Evolutionary conservation across 2,888 invertebrate species (phyloP).

Genomic region (Tetranychus truncatus): DNA sequence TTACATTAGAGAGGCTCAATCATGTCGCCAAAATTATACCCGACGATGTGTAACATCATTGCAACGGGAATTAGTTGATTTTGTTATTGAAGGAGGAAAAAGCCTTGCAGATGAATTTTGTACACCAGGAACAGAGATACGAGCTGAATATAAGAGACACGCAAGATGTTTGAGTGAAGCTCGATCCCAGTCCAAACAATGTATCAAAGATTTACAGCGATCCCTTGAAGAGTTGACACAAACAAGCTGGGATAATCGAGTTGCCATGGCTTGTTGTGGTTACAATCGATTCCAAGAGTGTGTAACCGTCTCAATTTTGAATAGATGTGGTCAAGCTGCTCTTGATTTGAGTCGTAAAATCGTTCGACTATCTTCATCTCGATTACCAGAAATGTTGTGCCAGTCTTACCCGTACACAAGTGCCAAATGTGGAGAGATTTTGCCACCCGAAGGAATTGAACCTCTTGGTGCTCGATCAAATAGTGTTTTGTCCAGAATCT

Average conservation of each 20-base stretch:
- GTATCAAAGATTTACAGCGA: conserved; percentile 26
- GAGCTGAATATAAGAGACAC: conserved; percentile 25
- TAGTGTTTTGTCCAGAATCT: conserved; percentile 25
- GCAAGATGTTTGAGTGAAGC: conserved; percentile 26
- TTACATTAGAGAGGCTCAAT: conserved; percentile 26
- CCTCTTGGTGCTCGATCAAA: conserved; percentile 24
- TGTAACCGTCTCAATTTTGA: conserved; percentile 23
- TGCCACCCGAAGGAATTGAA: conserved; percentile 24
- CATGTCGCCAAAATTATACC: conserved; percentile 25
- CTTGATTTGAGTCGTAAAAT: conserved; percentile 27
- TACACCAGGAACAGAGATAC: conserved; percentile 25
- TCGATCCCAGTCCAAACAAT: conserved; percentile 13
- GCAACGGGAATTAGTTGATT: conserved; percentile 26
- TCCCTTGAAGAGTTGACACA: conserved; percentile 23
- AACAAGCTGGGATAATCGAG: conserved; percentile 26
- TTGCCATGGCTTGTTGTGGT: conserved; percentile 27
- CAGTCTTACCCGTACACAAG: conserved; percentile 25
- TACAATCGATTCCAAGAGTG: conserved; percentile 22
- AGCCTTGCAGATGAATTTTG: conserved; percentile 26
- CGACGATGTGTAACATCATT: conserved; percentile 26
- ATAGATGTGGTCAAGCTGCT: conserved; percentile 26
- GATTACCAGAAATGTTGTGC: conserved; percentile 27
- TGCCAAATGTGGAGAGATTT: conserved; percentile 23
- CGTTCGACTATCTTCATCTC: conserved; percentile 25
- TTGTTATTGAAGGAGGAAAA: conserved; percentile 26